Evolutionary conservation across 1,140 invertebrate genomes (phyloP).

Genomic region (Phthorimaea operculella): DNA sequence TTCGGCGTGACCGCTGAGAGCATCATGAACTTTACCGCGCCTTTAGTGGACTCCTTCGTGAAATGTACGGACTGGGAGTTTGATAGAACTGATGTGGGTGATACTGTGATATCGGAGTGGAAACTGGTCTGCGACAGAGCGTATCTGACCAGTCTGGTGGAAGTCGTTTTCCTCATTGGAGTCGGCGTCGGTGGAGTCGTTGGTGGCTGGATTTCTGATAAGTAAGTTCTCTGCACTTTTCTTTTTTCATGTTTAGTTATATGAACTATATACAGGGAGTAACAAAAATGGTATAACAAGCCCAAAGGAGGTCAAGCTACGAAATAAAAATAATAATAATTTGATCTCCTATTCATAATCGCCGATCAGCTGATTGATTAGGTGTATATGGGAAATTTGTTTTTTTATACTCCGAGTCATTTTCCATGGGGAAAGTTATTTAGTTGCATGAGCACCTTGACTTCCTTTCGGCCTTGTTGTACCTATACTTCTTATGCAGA

Average conservation of each 20-base stretch:
- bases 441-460: too few species aligned
- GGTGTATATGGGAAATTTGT: too few species aligned
- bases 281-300: too few species aligned
- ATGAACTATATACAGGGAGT: too few species aligned
- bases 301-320: too few species aligned
- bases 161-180: slow-evolving; percentile 76
- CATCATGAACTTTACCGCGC: slow-evolving; percentile 50
- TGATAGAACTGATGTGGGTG: slow-evolving; percentile 70
- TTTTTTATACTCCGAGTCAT: too few species aligned
- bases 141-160: slow-evolving; percentile 72
- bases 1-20: slow-evolving; percentile 36
- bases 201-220: slow-evolving; percentile 78
- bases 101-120: slow-evolving; percentile 75
- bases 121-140: slow-evolving; percentile 73
- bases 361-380: too few species aligned
- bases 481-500: too few species aligned
- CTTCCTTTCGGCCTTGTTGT: too few species aligned
- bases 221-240: slow-evolving; percentile 32
- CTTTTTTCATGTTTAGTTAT: background rate
- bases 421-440: too few species aligned
- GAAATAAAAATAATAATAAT: too few species aligned
- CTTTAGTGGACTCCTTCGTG: slow-evolving; percentile 35
- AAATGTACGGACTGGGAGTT: slow-evolving; percentile 76
- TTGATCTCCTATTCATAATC: too few species aligned
- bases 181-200: slow-evolving; percentile 76